Base-by-base conservation (phyloP, 2,797 vertebrate genomes). In the Eptatretus atami region DNA sequence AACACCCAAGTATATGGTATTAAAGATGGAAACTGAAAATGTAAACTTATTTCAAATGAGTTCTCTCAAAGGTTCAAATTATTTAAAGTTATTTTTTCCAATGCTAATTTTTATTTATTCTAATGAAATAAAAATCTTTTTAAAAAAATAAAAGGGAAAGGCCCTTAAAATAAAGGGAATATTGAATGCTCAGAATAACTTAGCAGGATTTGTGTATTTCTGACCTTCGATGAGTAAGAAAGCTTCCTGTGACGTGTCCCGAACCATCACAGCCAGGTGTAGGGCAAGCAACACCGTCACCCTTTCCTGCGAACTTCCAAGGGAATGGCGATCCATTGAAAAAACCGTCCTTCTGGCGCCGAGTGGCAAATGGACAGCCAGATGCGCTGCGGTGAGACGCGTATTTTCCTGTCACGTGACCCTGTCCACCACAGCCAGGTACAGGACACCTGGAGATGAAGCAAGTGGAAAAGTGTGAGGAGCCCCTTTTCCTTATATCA, bases 151-250 rank as follows among this genome's bases (percentile, higher is more conserved):
- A 19, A 19, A 19, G 19, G 19, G 2, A 19, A 19, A 19, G 2
- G 19, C 19, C 19, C 19, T 19, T 19, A 19, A 19, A 19, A 19
- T 19, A 19, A 19, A 19, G 19, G 19, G 19, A 19, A 19, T 19
- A 19, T 19, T 19, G 19, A 19, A 19, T 19, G 19, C 19, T 19
- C 19, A 19, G 19, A 19, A 19, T 19, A 19, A 19, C 19, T 19
- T 19, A 19, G 19, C 19, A 44, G 31, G 4, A 44, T 44, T 44
- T 44, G 31, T 44, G 6, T 44, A 1, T 9, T 25, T 73, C 82
- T 81, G 74, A 93, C 90, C 90, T 96, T 71, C 90, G 80, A 74
- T 96, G 90, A 53, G 88, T 98, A 71, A 98, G 86, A 74, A 98
- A 98, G 75, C 88, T 95, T 65, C 92, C 87, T 0, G 95, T 96